A percentile compares a stretch with the other conserved stretches of the same genome.
Conservation (phyloP, 2,797 vertebrate genomes). For the Epinephelus coioides region DNA sequence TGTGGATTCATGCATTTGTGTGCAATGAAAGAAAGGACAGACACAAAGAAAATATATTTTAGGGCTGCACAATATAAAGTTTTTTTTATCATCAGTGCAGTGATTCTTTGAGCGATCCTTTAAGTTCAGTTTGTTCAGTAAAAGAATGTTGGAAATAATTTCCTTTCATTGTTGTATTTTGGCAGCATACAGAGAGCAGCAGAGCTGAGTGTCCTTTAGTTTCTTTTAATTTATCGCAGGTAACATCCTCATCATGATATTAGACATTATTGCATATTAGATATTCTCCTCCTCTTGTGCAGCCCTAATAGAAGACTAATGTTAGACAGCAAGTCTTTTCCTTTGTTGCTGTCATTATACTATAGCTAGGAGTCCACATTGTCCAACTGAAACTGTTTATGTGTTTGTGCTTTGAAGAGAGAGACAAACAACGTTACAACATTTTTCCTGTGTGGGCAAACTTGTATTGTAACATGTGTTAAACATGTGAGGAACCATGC, state of each 20-base stretch:
- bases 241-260: too few species aligned
- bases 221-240: too few species aligned
- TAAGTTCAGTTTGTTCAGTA: too few species aligned
- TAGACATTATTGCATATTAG: too few species aligned
- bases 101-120: too few species aligned
- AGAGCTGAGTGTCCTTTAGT: too few species aligned
- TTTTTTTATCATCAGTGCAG: too few species aligned
- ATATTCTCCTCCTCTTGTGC: too few species aligned
- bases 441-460: not conserved
- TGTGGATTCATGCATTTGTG: not conserved
- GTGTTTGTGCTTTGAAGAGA: not conserved
- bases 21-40: not conserved
- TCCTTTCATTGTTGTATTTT: too few species aligned
- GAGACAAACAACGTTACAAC: not conserved
- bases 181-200: too few species aligned
- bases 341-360: not conserved
- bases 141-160: too few species aligned
- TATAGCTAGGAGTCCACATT: not conserved
- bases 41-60: not conserved
- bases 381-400: not conserved
- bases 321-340: not conserved
- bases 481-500: not conserved
- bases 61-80: too few species aligned
- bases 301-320: not conserved
- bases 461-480: not conserved